phyloP scores from a whole-genome alignment of 2,797 vertebrate species.

The Geotrypetes seraphini region DNA sequence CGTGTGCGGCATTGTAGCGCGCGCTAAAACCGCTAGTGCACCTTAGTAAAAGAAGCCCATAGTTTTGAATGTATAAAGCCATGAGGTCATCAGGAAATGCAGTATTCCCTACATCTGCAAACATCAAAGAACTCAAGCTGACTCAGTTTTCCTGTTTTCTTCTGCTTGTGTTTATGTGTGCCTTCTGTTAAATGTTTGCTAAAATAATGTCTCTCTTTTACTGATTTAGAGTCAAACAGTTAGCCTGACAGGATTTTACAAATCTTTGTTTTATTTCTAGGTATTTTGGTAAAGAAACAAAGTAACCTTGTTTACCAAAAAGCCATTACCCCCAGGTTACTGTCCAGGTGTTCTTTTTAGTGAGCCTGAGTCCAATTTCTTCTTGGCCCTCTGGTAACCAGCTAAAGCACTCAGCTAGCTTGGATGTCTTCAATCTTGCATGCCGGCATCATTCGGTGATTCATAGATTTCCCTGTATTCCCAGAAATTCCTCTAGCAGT shows the following conservation, averaged over 20 bases:
- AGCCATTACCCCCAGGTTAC: constrained; percentile 54
- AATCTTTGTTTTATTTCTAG: constrained; percentile 35
- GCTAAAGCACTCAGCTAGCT: constrained; percentile 51
- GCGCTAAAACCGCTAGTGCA: too few relatives aligned
- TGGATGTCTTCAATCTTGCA: constrained; percentile 49
- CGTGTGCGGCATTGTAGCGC: too few relatives aligned
- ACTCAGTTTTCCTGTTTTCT: too few relatives aligned
- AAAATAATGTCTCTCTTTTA: not conserved
- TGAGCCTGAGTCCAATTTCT: constrained; percentile 63
- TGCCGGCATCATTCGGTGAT: constrained; percentile 59
- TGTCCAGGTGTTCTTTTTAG: constrained; percentile 60
- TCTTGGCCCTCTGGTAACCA: constrained; percentile 58
- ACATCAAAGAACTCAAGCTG: too few relatives aligned
- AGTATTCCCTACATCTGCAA: too few relatives aligned
- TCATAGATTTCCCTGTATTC: constrained; percentile 49
- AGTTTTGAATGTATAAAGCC: too few relatives aligned
- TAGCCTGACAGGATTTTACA: constrained; percentile 17
- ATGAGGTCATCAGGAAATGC: too few relatives aligned
- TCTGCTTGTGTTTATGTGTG: too few relatives aligned
- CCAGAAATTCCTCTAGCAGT: constrained; percentile 42
- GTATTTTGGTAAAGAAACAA: constrained; percentile 50
- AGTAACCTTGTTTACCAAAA: constrained; percentile 52
- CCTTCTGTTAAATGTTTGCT: not conserved
- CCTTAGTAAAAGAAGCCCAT: too few relatives aligned
- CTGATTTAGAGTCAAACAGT: constrained; percentile 15